Base-by-base conservation (phyloP, 2,113 vertebrate genomes). In the Campylomormyrus numenius region DNA sequence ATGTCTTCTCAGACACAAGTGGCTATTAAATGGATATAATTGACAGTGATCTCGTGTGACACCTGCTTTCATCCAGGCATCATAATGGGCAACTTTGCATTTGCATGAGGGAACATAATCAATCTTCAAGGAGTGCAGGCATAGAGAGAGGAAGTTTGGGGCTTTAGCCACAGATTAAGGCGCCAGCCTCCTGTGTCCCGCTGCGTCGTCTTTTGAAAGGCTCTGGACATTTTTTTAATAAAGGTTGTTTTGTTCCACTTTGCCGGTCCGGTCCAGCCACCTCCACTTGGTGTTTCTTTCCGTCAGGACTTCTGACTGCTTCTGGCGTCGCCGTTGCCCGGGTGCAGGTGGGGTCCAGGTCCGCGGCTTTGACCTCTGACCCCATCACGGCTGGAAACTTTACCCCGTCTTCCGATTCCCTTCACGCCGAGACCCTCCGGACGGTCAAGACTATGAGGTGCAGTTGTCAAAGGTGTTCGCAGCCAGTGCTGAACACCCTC, bases 351-450 rank as follows among this genome's bases (percentile, higher is more conserved):
- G 96, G 96, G 94, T 96, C 89, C 96, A 96, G 95, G 96, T 97
- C 93, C 95, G 96, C 94, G 96, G 96, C 94, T 96, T 96, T 95
- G 96, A 97, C 96, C 94, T 96, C 96, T 95, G 96, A 97, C 95
- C 97, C 97, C 93, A 96, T 97, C 94, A 95, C 96, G 93, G 96
- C 97, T 94, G 96, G 97, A 96, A 97, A 97, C 96, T 96, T 97
- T 93, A 95, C 91, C 94, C 83, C 7, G 42, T 85, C 21, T 90
- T 91, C 95, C 94, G 95, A 77, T 91, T 87, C 90, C 53, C 92
- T 91, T 66, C 91, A 0, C 19, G 1, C 31, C 70, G 31, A 80
- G 1, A 17, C 35, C 5, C 35, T 42, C 74, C 15, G n/a, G 74
- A 80, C 5, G 35, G 74, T 74, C 66, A 74, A 21, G 70, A 2